These are phyloP conservation scores for Pseudorhombus dupliciocellatus DNA, from an alignment of 2,113 vertebrate species.

Conservation along the genomic window DNA sequence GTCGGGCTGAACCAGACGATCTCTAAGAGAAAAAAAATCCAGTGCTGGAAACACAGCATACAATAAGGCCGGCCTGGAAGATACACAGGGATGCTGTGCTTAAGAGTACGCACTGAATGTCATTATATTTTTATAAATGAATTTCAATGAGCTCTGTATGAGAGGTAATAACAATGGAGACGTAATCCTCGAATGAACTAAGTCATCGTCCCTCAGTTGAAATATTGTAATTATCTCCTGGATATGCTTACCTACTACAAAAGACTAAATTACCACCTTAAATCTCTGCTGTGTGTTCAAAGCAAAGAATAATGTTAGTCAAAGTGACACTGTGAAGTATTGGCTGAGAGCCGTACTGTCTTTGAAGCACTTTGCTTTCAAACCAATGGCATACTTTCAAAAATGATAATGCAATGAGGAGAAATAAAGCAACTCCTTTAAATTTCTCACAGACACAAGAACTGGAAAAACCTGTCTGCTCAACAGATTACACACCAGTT, in stretches of 20 bases:
- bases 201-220: slow-evolving; percentile 55
- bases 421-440: slow-evolving; percentile 14
- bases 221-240: slow-evolving; percentile 53
- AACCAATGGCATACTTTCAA: slow-evolving; percentile 21
- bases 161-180: slow-evolving; percentile 49
- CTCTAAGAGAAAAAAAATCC: slow-evolving; percentile 28
- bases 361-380: slow-evolving; percentile 34
- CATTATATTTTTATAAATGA: slow-evolving; percentile 32
- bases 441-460: slow-evolving; percentile 15
- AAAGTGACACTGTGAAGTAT: slow-evolving; percentile 40
- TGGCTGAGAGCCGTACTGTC: slow-evolving; percentile 22
- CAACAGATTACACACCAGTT: slow-evolving; percentile 24
- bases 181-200: slow-evolving; percentile 54
- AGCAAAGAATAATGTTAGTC: slow-evolving; percentile 43
- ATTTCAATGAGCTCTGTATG: slow-evolving; percentile 39
- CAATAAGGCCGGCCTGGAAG: slow-evolving; percentile 28
- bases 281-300: slow-evolving; percentile 50
- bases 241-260: slow-evolving; percentile 42
- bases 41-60: slow-evolving; percentile 32
- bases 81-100: neutral
- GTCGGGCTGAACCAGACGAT: slow-evolving; percentile 24
- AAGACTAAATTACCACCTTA: slow-evolving; percentile 47
- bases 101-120: neutral
- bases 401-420: slow-evolving; percentile 36
- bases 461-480: neutral